phyloP scores from a whole-genome alignment of 2,797 vertebrate genomes.

The Lagodon rhomboides region DNA sequence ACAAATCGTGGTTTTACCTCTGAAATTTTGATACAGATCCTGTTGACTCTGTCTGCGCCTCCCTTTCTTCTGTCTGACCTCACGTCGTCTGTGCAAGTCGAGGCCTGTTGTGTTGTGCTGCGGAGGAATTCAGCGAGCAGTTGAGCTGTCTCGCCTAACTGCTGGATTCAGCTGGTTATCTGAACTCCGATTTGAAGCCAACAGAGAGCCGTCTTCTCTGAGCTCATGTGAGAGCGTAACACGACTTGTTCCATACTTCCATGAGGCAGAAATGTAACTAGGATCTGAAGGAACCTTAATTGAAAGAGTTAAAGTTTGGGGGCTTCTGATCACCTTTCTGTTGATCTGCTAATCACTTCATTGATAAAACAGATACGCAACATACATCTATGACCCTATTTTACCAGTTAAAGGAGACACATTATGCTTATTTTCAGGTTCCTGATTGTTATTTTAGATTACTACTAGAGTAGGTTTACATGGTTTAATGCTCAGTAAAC shows the following conservation, averaged over 20 bases:
- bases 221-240: neutral
- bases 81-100: slow-evolving; percentile 12
- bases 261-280: too few relatives aligned
- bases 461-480: too few relatives aligned
- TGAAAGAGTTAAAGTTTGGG: too few relatives aligned
- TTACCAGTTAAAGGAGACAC: neutral
- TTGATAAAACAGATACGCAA: neutral
- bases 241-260: too few relatives aligned
- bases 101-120: slow-evolving; percentile 41
- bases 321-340: neutral
- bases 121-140: slow-evolving; percentile 24
- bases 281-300: too few relatives aligned
- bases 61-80: slow-evolving; percentile 31
- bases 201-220: neutral
- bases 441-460: too few relatives aligned
- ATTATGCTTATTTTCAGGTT: too few relatives aligned
- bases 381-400: neutral
- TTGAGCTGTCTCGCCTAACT: neutral
- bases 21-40: slow-evolving; percentile 51
- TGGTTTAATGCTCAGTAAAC: too few relatives aligned
- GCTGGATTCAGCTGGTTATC: neutral
- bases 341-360: neutral
- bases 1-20: slow-evolving; percentile 50
- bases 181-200: neutral
- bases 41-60: slow-evolving; percentile 17